These are phyloP conservation scores for Cyprinella venusta DNA, from an alignment of 2,797 vertebrate genomes.

Conservation along the genomic window DNA sequence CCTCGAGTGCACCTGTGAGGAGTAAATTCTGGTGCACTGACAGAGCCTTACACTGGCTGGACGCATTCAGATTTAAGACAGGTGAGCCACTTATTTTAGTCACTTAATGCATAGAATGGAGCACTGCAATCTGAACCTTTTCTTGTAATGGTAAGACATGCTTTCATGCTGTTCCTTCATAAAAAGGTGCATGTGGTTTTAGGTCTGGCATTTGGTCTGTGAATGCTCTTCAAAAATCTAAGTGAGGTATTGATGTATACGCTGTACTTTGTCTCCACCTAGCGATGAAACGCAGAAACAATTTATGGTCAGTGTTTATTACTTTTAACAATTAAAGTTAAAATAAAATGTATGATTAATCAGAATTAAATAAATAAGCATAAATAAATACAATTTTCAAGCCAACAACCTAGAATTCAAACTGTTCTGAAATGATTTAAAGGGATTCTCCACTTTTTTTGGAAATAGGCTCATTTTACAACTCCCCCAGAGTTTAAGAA, in stretches of 20 bases:
- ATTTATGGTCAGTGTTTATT: neutral
- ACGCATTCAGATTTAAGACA: conserved; percentile 50
- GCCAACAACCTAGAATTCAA: neutral
- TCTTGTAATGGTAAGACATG: conserved; percentile 27
- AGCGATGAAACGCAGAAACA: conserved; percentile 57
- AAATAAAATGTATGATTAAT: neutral
- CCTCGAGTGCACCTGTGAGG: conserved; percentile 61
- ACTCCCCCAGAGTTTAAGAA: too few relatives aligned
- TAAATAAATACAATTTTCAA: neutral
- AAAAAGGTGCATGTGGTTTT: conserved; percentile 38
- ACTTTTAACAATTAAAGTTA: neutral
- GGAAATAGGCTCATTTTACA: too few relatives aligned
- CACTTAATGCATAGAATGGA: conserved; percentile 6
- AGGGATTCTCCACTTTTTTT: too few relatives aligned
- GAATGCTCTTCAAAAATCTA: conserved; percentile 1
- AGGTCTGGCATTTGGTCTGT: neutral
- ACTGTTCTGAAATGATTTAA: conserved; percentile 46
- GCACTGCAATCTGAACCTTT: conserved; percentile 28
- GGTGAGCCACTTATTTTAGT: conserved; percentile 49
- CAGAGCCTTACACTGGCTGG: conserved; percentile 54
- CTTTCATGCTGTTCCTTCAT: conserved; percentile 1
- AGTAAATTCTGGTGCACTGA: conserved; percentile 62
- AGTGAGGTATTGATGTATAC: conserved; percentile 51
- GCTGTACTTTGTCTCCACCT: conserved; percentile 78
- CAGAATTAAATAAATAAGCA: neutral